A percentile compares a stretch with the other conserved stretches of the same genome.
phyloP scores from a whole-genome alignment of 2,888 invertebrate genomes.

The Melipona beecheii region DNA sequence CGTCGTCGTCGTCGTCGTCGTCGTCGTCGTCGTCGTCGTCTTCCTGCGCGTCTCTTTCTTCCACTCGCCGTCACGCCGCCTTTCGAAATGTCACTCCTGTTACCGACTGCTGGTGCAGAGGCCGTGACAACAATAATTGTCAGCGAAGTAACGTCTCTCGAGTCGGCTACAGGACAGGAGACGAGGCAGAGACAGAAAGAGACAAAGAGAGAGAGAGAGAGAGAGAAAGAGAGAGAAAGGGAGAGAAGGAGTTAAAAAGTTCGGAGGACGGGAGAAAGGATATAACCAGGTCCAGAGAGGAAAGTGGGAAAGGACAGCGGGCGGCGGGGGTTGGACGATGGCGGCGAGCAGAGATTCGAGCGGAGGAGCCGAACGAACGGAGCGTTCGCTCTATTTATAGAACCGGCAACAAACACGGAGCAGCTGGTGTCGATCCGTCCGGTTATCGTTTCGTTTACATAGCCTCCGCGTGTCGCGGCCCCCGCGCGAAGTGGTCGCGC shows the following conservation, averaged over 20 bases:
- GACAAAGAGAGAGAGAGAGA: slow-evolving; percentile 56
- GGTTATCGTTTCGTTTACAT: slow-evolving; percentile 78
- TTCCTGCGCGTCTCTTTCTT: slow-evolving; percentile 74
- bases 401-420: slow-evolving; percentile 80
- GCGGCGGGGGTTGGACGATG: slow-evolving; percentile 21
- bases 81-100: slow-evolving; percentile 81
- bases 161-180: slow-evolving; percentile 58
- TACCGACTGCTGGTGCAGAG: slow-evolving; percentile 77
- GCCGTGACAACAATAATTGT: slow-evolving; percentile 83
- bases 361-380: slow-evolving; percentile 55
- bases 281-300: neutral
- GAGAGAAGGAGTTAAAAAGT: slow-evolving; percentile 59
- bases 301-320: slow-evolving; percentile 39
- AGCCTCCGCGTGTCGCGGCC: slow-evolving; percentile 64
- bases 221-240: slow-evolving; percentile 42
- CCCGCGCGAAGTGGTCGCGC: slow-evolving; percentile 60
- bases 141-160: slow-evolving; percentile 79
- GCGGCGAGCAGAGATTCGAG: neutral
- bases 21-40: slow-evolving; percentile 42
- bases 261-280: neutral
- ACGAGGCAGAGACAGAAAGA: slow-evolving; percentile 61
- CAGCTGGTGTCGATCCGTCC: slow-evolving; percentile 83
- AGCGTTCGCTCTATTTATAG: slow-evolving; percentile 79
- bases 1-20: slow-evolving; percentile 41
- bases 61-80: slow-evolving; percentile 78